Evolutionary conservation across 1,140 invertebrate genomes (phyloP).

Genomic region (Magallana ariakensis): DNA sequence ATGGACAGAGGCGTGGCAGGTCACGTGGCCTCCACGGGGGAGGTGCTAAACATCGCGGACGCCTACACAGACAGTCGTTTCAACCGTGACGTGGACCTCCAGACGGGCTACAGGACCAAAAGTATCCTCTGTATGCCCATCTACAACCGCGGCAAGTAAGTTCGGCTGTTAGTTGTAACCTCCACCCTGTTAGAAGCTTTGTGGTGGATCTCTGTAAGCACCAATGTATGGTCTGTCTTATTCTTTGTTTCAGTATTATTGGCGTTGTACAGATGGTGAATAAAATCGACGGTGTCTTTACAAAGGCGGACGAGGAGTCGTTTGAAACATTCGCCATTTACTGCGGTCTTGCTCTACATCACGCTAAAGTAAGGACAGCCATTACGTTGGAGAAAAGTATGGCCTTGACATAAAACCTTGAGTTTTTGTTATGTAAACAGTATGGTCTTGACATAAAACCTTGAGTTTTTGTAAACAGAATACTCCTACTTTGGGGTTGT

Average conservation of each 20-base stretch:
- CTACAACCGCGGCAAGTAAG: constrained; percentile 82
- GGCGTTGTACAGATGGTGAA: constrained; percentile 95
- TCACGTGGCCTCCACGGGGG: constrained; percentile 96
- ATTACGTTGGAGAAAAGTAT: no score
- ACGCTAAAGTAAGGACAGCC: constrained; percentile 84
- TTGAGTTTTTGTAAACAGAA: no score
- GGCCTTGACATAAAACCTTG: no score
- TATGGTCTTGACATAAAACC: no score
- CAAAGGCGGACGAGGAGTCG: constrained; percentile 88
- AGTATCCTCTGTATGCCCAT: constrained; percentile 93
- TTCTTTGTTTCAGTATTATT: constrained; percentile 82
- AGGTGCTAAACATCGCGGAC: constrained; percentile 91
- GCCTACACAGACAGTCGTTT: constrained; percentile 95
- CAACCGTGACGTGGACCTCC: constrained; percentile 83
- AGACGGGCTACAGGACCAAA: constrained; percentile 77
- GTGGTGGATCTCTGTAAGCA: no score
- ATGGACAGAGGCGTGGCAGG: constrained; percentile 98
- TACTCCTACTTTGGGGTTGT: no score
- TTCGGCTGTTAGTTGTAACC: not conserved
- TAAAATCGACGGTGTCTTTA: constrained; percentile 86
- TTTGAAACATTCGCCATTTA: constrained; percentile 92
- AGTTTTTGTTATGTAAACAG: no score
- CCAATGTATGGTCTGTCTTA: not conserved
- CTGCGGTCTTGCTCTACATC: constrained; percentile 90
- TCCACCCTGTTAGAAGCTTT: no score